A percentile compares a stretch with the other conserved stretches of the same genome.
phyloP scores from a whole-genome alignment of 1,140 invertebrate genomes.

The Vollenhovia emeryi region DNA sequence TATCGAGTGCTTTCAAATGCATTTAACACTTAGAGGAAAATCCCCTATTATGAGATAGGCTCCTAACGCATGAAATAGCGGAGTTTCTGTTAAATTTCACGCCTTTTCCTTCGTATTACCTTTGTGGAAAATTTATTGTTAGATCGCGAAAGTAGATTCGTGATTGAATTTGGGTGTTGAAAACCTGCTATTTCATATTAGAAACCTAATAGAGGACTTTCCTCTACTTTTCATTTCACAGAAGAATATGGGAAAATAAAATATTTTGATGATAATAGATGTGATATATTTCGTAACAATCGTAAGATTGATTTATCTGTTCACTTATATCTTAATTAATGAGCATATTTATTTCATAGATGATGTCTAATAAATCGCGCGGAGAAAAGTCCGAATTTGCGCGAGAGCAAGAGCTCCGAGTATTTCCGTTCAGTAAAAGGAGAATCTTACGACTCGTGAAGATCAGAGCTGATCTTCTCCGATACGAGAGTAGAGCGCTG shows the following conservation, averaged over 20 bases:
- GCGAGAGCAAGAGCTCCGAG: neutral
- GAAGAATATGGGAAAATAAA: neutral
- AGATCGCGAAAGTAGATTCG: no score
- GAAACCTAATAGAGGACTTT: no score
- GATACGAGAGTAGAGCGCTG: slow-evolving; percentile 68
- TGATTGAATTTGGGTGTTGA: no score
- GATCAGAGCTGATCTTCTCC: slow-evolving; percentile 65
- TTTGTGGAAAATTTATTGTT: no score
- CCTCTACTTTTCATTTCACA: neutral
- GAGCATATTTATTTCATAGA: neutral
- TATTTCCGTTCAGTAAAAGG: slow-evolving; percentile 42
- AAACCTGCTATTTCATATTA: no score
- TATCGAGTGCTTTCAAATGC: no score
- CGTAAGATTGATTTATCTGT: neutral
- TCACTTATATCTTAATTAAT: neutral
- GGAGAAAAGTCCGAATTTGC: slow-evolving; percentile 14
- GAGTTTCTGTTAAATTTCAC: no score
- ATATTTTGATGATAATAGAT: slow-evolving; percentile 1
- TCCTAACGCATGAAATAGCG: no score
- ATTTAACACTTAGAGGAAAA: no score
- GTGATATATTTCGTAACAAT: neutral
- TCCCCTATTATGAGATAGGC: no score
- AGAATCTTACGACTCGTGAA: slow-evolving; percentile 55
- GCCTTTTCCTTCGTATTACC: no score
- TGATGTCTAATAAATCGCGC: neutral